These are phyloP conservation scores for Drosophila percnosoma DNA, from an alignment of 2,888 invertebrate species.

Conservation along the genomic window DNA sequence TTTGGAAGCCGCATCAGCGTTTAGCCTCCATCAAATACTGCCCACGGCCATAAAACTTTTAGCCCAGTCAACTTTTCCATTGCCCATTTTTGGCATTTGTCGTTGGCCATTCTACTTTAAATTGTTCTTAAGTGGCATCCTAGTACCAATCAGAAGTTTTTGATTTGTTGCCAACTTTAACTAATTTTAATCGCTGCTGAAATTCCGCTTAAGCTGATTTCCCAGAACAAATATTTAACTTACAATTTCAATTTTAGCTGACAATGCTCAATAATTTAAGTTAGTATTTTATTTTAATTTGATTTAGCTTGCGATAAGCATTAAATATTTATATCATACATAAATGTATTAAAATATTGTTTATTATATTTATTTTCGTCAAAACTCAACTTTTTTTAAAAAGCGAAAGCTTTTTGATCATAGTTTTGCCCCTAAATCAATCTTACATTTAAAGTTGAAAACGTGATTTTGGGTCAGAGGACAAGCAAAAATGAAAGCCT, in stretches of 20 bases:
- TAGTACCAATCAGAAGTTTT: not conserved
- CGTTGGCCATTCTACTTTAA: not conserved
- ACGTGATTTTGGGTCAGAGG: too few relatives aligned
- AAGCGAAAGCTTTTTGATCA: too few relatives aligned
- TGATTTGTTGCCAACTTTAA: not conserved
- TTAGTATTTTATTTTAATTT: not conserved
- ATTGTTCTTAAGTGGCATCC: not conserved
- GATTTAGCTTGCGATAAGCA: too few relatives aligned
- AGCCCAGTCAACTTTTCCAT: slow-evolving; percentile 16
- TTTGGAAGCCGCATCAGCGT: slow-evolving; percentile 18
- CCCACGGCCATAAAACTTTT: slow-evolving; percentile 57
- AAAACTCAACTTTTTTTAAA: too few relatives aligned
- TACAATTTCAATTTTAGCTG: not conserved
- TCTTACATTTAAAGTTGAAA: too few relatives aligned
- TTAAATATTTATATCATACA: too few relatives aligned
- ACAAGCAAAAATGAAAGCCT: too few relatives aligned
- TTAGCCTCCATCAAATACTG: slow-evolving; percentile 40
- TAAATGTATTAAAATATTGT: too few relatives aligned
- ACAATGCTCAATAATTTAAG: too few relatives aligned
- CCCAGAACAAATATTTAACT: not conserved
- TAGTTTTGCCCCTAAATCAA: too few relatives aligned
- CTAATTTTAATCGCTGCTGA: not conserved
- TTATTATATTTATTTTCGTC: too few relatives aligned
- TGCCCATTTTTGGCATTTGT: not conserved
- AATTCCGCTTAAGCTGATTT: not conserved